phyloP scores from a whole-genome alignment of 2,888 invertebrate species.

The Apotomis betuletana region DNA sequence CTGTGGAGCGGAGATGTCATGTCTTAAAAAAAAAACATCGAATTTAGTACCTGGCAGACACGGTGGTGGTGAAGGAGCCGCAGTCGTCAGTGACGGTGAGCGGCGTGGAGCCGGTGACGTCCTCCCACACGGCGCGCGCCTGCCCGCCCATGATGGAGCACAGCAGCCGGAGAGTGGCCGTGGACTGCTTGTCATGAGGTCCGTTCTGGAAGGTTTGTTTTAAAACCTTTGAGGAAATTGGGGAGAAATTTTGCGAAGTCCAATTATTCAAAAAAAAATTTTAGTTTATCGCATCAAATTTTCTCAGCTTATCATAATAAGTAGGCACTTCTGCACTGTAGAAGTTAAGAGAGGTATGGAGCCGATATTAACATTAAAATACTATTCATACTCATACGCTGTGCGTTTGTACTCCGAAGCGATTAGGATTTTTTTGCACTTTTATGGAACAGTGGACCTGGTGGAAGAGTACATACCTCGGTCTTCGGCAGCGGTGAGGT shows the following conservation, averaged over 20 bases:
- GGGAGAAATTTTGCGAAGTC: too few species aligned
- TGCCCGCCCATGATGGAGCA: conserved; percentile 99
- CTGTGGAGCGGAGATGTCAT: too few species aligned
- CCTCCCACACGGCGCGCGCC: conserved; percentile 99
- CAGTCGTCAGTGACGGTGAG: conserved; percentile 98
- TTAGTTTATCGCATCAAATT: too few species aligned
- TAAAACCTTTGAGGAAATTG: too few species aligned
- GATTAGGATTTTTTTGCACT: too few species aligned
- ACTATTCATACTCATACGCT: conserved; percentile 83
- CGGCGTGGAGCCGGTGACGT: conserved; percentile 99
- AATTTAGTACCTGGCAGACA: conserved; percentile 93
- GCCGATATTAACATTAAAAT: conserved; percentile 56
- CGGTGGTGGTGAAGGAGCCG: conserved; percentile 99
- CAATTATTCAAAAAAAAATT: too few species aligned
- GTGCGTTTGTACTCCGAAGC: conserved; percentile 60
- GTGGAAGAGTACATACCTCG: too few species aligned
- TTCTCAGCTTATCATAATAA: too few species aligned
- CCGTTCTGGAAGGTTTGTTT: conserved; percentile 52
- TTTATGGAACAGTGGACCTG: too few species aligned
- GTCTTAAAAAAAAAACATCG: too few species aligned
- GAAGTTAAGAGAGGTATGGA: conserved; percentile 59
- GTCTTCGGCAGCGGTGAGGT: conserved; percentile 92
- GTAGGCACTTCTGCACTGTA: too few species aligned
- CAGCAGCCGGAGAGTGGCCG: conserved; percentile 89
- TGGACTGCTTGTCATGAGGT: conserved; percentile 65